Evolutionary conservation across 2,888 invertebrate genomes (phyloP).

Genomic region (Ochropleura plecta): DNA sequence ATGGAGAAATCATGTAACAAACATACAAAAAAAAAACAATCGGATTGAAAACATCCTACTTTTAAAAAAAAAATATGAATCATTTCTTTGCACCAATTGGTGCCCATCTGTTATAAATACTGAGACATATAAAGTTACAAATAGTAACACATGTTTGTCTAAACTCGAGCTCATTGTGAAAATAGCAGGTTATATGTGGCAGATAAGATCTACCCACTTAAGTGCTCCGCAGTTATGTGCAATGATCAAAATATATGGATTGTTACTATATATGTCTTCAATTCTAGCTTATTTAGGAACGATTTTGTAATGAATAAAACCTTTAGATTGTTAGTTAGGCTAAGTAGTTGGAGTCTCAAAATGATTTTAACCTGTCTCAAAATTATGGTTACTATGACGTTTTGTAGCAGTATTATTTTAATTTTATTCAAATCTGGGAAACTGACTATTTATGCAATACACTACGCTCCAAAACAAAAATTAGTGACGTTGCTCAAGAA

Average conservation of each 20-base stretch:
- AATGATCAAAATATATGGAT: constrained; percentile 27
- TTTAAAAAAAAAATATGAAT: background rate
- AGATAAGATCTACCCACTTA: constrained; percentile 36
- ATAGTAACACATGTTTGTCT: constrained; percentile 12
- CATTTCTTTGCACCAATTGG: background rate
- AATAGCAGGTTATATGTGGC: constrained; percentile 27
- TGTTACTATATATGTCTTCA: constrained; percentile 27
- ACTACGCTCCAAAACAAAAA: no score
- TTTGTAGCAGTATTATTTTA: no score
- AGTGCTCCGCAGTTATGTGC: constrained; percentile 30
- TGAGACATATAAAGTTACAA: constrained; percentile 3
- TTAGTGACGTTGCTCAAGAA: no score
- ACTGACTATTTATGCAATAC: no score
- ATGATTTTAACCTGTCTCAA: background rate
- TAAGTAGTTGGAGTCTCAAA: background rate
- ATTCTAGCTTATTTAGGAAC: constrained; percentile 7
- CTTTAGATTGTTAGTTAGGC: background rate
- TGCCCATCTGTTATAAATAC: background rate
- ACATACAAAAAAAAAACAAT: no score
- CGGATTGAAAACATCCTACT: no score
- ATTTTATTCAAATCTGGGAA: no score
- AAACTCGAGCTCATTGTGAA: constrained; percentile 37
- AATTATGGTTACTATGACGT: no score
- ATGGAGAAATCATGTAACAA: no score
- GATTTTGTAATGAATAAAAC: background rate